Evolutionary conservation across 2,888 invertebrate species (phyloP).

Genomic region (Lochmaea capreae): DNA sequence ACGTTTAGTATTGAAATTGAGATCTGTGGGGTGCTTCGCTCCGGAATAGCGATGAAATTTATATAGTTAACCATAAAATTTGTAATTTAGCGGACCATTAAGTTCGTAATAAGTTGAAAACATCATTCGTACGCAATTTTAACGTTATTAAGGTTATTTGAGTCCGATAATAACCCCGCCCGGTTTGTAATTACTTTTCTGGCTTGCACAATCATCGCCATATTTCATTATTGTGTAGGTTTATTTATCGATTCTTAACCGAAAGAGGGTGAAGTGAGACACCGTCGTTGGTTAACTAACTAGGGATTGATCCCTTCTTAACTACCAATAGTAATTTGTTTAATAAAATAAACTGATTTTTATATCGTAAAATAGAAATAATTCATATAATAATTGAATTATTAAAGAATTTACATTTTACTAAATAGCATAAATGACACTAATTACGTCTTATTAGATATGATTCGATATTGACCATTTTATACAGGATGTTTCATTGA

Average conservation of each 20-base stretch:
- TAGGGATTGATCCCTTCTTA: not conserved
- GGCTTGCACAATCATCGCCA: constrained; percentile 55
- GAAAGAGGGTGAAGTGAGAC: constrained; percentile 21
- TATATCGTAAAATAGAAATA: too few species aligned
- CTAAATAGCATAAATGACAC: too few species aligned
- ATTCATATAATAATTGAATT: too few species aligned
- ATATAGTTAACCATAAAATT: constrained; percentile 52
- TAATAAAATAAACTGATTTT: too few species aligned
- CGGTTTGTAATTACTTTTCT: constrained; percentile 54
- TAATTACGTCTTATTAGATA: too few species aligned
- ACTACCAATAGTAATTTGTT: not conserved
- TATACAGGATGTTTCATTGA: too few species aligned
- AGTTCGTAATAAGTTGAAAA: constrained; percentile 56
- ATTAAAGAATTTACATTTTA: too few species aligned
- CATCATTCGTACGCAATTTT: constrained; percentile 56
- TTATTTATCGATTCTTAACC: constrained; percentile 41
- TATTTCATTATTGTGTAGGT: constrained; percentile 52
- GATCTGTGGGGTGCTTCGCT: constrained; percentile 2
- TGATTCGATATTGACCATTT: too few species aligned
- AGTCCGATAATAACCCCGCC: constrained; percentile 50
- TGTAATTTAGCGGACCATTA: constrained; percentile 58
- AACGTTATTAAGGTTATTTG: constrained; percentile 56
- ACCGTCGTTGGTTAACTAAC: constrained; percentile 6
- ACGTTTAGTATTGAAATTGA: constrained; percentile 12
- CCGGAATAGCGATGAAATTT: constrained; percentile 21